These are phyloP conservation scores for Ptiloglossa arizonensis DNA, from an alignment of 1,140 invertebrate species.

Conservation along the genomic window DNA sequence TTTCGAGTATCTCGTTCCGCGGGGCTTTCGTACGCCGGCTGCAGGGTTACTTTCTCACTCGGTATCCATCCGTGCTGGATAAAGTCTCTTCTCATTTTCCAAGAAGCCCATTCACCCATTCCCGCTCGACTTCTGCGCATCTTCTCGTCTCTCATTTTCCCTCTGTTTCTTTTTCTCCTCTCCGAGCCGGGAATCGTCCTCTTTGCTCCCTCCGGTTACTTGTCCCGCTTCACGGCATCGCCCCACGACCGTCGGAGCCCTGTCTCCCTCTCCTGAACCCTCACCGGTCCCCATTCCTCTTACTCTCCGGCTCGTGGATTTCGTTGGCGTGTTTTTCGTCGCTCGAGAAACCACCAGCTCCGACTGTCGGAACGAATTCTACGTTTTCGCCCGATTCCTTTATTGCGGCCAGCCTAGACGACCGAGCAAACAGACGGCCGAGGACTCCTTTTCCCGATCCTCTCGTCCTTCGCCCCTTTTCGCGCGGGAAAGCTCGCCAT, in stretches of 20 bases:
- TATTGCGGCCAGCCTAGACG: constrained; percentile 67
- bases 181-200: constrained; percentile 6
- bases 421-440: constrained; percentile 61
- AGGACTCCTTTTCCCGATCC: constrained; percentile 34
- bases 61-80: constrained; percentile 61
- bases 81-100: constrained; percentile 68
- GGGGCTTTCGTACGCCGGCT: constrained; percentile 34
- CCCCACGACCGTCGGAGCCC: constrained; percentile 6
- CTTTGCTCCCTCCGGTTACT: constrained; percentile 7
- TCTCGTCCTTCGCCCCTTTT: constrained; percentile 18
- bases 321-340: constrained; percentile 55
- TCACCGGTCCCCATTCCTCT: not conserved
- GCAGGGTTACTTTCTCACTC: constrained; percentile 54
- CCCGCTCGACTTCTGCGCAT: constrained; percentile 37
- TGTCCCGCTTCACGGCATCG: not conserved
- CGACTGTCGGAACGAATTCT: constrained; percentile 61
- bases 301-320: constrained; percentile 29
- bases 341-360: constrained; percentile 50
- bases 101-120: constrained; percentile 64
- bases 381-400: constrained; percentile 63
- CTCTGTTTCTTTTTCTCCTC: constrained; percentile 25
- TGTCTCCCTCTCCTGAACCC: not conserved
- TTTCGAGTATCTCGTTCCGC: constrained; percentile 49
- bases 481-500: not conserved
- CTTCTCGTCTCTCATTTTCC: constrained; percentile 33